Evolutionary conservation across 92 coral and sea anemone species (phyloP), one percentile per base, ranked within the genome.

Genomic region (Meandrina meandrites): DNA sequence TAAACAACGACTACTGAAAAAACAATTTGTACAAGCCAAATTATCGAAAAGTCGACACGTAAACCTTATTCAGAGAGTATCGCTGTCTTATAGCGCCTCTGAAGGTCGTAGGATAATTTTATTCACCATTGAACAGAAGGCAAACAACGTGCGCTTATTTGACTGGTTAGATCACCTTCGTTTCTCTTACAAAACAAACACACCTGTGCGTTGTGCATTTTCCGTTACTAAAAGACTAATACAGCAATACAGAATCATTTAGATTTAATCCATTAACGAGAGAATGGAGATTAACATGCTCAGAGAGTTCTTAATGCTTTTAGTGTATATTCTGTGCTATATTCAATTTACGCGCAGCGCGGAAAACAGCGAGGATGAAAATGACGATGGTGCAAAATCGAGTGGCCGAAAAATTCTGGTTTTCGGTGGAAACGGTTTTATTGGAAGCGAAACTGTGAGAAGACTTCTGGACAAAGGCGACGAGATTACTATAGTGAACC

Each of bases 351-450:
- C 50, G 34, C 51, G 45, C 42, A 14, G 82, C 68, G 68, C 42
- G 47, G 28, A 37, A 73, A 11, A 73, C 18, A 47, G 51, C 40
- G 81, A 62, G 16, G 70, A 1, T 18, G 78, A 72, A 9, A 0
- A 30, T 18, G 88, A 56, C 7, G 66, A 84, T 7, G 58, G 75
- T 12, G 70, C 51, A 68, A 57, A 60, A 37, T 68, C 82, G 19
- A 50, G 75, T 35, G 87, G 87, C n/a, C 91, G 91, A 62, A 90
- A 90, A 16, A 84, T 95, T 72, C 93, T 97, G 35, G 93, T 97
- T 15, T 94, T 97, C 86, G 99, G 99, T 42, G 99, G 99, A 31
- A 97, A 97, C 56, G 99, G 99, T 6, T 97, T 97, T 57, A 93
- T 97, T 24, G 99, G 99, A 31, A 93, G 99, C 37, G 97, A 93